Conservation (phyloP, 2,113 vertebrate genomes). For the Alligator mississippiensis region DNA sequence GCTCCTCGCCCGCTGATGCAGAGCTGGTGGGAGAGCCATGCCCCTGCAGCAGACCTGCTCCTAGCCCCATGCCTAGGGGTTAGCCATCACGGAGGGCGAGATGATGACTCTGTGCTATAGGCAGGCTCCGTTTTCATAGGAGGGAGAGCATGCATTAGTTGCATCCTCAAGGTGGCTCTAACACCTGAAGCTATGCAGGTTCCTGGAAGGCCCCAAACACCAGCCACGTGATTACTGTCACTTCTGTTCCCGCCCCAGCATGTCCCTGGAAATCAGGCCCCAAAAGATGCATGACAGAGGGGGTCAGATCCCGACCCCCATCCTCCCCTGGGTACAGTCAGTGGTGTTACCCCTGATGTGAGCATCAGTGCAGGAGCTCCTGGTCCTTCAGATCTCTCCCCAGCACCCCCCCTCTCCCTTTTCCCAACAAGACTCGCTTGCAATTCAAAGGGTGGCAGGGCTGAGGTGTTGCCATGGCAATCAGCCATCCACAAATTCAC, state of each 20-base stretch:
- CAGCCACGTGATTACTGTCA: neutral
- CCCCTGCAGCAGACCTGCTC: neutral
- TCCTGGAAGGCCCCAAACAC: neutral
- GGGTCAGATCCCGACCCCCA: neutral
- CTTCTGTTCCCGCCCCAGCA: neutral
- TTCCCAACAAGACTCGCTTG: neutral
- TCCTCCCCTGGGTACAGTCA: no score
- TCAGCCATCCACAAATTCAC: constrained; percentile 28
- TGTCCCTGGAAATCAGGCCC: rapidly evolving
- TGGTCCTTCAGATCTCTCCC: neutral
- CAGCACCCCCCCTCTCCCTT: neutral
- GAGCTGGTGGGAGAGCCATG: neutral
- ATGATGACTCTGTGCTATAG: neutral
- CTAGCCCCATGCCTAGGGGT: neutral
- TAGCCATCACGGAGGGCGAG: rapidly evolving
- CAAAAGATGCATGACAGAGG: rapidly evolving
- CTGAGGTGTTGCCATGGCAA: constrained; percentile 48
- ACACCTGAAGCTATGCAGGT: neutral
- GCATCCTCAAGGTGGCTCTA: neutral
- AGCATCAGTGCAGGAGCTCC: neutral
- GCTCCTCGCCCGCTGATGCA: neutral
- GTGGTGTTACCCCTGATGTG: neutral
- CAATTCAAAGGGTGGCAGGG: neutral
- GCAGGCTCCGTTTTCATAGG: neutral
- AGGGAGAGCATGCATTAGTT: neutral